Base-by-base conservation (phyloP, 2,888 invertebrate species). In the Eilema depressum region DNA sequence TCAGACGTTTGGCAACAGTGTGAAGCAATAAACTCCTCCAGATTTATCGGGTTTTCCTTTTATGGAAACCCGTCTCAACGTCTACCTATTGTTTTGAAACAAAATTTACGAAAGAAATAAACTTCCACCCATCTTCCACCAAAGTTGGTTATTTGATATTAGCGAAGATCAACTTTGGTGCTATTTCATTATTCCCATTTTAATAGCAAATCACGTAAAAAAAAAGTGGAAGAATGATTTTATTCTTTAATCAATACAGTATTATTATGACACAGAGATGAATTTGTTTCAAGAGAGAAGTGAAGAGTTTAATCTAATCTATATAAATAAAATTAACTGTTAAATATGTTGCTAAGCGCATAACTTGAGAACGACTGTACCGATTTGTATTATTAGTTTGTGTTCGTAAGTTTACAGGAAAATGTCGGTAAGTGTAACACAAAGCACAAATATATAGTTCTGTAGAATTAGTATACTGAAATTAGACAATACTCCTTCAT, bases 31-130 rank as follows among this genome's bases (percentile, higher is more conserved):
- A 20, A 66, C 69, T 65, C 63, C 60, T 76, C 11, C 25, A 62
- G 63, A 63, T 63, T n/a, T n/a, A 17, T 37, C 64, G n/a, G 30
- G 63, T 63, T 70, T 79, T 3, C 33, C 47, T 28, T 80, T 80
- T 72, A 77, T 69, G 69, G 62, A 69, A 71, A 73, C 63, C 65
- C n/a, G 70, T 73, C 28, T 66, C 37, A 66, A 70, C 70, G 66
- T 74, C 72, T 12, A 37, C 12, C 33, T 73, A 28, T 71, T 14
- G 30, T 70, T 69, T 56, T 68, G 59, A 71, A 80, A 78, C n/a
- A 28, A 70, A 65, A 70, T 71, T 72, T 80, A 69, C 61, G 12
- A 25, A 41, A 66, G 37, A 61, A 28, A 64, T 70, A 63, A 66
- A 59, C 57, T 23, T 26, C 57, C 23, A 26, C 25, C 26, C 61